phyloP scores from a whole-genome alignment of 92 coral and sea anemone genomes.

The Palythoa grandiflora region DNA sequence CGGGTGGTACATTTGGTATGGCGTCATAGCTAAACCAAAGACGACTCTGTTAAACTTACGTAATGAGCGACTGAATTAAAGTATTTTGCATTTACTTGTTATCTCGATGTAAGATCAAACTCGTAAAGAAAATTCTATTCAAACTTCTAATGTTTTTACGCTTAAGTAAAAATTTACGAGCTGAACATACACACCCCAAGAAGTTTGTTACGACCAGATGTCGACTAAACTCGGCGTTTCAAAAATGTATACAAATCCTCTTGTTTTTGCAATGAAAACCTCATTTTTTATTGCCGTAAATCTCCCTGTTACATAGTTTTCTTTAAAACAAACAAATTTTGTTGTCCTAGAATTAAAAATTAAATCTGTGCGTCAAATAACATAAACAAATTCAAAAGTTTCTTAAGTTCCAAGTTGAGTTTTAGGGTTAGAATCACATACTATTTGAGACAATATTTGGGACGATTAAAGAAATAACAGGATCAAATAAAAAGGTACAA shows the following conservation, averaged over 20 bases:
- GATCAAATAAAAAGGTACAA: not conserved
- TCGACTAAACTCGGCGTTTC: not conserved
- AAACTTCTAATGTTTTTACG: not conserved
- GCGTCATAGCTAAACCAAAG: constrained; percentile 12
- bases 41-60: not conserved
- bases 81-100: constrained; percentile 19
- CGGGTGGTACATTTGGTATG: constrained; percentile 20
- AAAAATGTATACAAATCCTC: not conserved
- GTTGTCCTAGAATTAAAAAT: constrained; percentile 39
- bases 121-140: not conserved
- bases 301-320: constrained; percentile 27
- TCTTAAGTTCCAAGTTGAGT: constrained; percentile 5
- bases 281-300: constrained; percentile 20
- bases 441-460: not conserved
- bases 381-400: constrained; percentile 17
- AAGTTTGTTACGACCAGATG: not conserved
- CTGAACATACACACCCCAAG: not conserved
- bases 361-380: constrained; percentile 21
- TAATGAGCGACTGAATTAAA: constrained; percentile 42
- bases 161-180: not conserved
- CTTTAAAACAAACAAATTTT: constrained; percentile 43
- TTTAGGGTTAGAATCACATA: not conserved
- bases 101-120: constrained; percentile 33
- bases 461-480: not conserved
- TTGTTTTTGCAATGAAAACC: constrained; percentile 11